Percentiles rank a stretch among this genome's conserved stretches.
phyloP scores from a whole-genome alignment of 1,140 invertebrate species.

The Mercenaria mercenaria region DNA sequence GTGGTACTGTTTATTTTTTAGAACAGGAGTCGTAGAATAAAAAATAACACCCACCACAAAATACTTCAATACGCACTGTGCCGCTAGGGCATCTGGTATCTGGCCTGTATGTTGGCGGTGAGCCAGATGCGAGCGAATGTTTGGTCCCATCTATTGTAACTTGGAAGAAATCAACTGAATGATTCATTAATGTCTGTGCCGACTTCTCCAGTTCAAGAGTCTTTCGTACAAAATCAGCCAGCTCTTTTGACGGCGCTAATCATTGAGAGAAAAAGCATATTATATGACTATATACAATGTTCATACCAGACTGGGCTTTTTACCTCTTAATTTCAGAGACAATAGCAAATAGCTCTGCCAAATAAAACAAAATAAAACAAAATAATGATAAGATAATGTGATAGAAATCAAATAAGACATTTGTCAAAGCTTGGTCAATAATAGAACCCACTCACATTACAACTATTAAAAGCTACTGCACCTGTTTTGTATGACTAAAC shows the following conservation, averaged over 20 bases:
- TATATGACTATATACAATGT: not conserved
- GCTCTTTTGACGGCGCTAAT: not conserved
- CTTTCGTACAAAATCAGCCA: not conserved
- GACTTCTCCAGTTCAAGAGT: slow-evolving; percentile 17
- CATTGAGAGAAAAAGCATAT: not conserved
- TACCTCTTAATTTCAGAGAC: not conserved
- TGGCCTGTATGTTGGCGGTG: not conserved
- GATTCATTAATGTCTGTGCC: slow-evolving; percentile 16
- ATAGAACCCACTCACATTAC: too few species aligned
- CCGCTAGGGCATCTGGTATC: slow-evolving; percentile 2
- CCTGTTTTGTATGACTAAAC: too few species aligned
- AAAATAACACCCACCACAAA: slow-evolving; percentile 29
- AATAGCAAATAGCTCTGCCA: not conserved
- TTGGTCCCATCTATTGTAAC: slow-evolving; percentile 25
- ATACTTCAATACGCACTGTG: slow-evolving; percentile 22
- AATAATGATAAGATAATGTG: too few species aligned
- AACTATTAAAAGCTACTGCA: too few species aligned
- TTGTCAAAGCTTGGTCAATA: too few species aligned
- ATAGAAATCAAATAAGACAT: too few species aligned
- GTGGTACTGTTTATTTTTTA: too few species aligned
- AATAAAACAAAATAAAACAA: not conserved
- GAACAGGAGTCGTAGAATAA: too few species aligned
- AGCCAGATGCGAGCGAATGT: not conserved
- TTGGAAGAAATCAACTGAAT: slow-evolving; percentile 31
- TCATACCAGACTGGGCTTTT: not conserved